These are phyloP conservation scores for Sarcoramphus papa DNA, from an alignment of 2,797 vertebrate genomes.

Conservation along the genomic window DNA sequence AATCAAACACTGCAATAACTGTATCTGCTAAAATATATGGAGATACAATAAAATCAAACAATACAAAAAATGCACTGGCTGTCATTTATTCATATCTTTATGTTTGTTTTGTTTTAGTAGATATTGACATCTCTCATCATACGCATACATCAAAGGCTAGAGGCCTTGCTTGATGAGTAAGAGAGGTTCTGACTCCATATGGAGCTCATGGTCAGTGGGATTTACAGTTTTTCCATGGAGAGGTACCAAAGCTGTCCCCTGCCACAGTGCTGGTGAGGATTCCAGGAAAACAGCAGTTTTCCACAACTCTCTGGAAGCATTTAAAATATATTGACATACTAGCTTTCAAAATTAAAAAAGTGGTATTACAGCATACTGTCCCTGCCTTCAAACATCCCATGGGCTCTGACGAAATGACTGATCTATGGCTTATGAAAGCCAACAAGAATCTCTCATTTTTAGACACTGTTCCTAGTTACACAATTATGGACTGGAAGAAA, in stretches of 20 bases:
- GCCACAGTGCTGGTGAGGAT: background rate
- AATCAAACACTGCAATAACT: background rate
- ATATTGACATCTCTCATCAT: background rate
- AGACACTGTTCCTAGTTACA: background rate
- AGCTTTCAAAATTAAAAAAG: background rate
- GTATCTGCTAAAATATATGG: background rate
- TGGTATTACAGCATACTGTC: background rate
- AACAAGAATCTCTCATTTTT: background rate
- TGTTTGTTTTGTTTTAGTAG: background rate
- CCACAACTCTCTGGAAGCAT: background rate
- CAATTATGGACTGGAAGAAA: background rate
- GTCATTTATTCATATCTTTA: background rate
- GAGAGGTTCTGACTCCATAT: background rate
- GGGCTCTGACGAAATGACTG: background rate
- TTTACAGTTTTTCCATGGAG: background rate
- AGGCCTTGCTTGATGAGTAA: background rate
- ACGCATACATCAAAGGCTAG: background rate
- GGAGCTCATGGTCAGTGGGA: background rate
- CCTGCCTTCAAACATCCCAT: background rate
- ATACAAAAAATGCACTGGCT: background rate
- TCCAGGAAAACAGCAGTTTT: slow-evolving; percentile 2
- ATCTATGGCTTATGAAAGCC: background rate
- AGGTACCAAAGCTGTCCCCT: background rate
- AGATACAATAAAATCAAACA: background rate
- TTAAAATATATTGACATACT: background rate